Conservation (phyloP, 2,888 invertebrate species). For the Thera britannica region DNA sequence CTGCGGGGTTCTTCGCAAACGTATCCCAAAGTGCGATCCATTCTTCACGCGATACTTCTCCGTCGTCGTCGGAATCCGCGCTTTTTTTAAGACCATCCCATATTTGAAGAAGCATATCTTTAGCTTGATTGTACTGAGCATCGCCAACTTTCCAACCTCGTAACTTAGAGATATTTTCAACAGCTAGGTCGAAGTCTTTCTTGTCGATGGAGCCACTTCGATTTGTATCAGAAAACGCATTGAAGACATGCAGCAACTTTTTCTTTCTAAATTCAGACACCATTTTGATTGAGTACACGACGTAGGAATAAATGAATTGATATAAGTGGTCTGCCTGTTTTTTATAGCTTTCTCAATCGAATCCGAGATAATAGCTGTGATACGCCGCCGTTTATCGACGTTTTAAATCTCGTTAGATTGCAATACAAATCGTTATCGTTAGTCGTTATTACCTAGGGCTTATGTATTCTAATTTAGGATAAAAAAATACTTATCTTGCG, state of each 20-base stretch:
- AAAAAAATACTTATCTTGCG: background rate
- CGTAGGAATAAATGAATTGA: slow-evolving; percentile 22
- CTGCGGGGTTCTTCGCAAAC: slow-evolving; percentile 86
- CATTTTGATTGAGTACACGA: slow-evolving; percentile 65
- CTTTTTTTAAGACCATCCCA: slow-evolving; percentile 94
- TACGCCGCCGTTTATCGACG: slow-evolving; percentile 36
- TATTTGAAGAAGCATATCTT: slow-evolving; percentile 90
- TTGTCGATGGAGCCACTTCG: slow-evolving; percentile 94
- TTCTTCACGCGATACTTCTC: slow-evolving; percentile 85
- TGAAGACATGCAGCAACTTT: slow-evolving; percentile 94
- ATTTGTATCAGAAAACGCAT: slow-evolving; percentile 94
- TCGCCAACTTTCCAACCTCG: slow-evolving; percentile 91
- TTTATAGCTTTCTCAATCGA: slow-evolving; percentile 42
- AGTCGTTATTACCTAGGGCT: slow-evolving; percentile 23
- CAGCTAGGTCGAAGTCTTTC: slow-evolving; percentile 93
- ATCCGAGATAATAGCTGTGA: slow-evolving; percentile 32
- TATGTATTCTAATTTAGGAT: background rate
- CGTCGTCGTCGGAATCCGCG: slow-evolving; percentile 94
- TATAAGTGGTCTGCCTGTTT: slow-evolving; percentile 7
- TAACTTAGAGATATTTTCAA: slow-evolving; percentile 91
- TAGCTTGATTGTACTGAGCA: slow-evolving; percentile 84
- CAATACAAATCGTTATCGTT: slow-evolving; percentile 37
- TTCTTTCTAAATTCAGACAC: slow-evolving; percentile 95
- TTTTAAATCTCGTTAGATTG: slow-evolving; percentile 39
- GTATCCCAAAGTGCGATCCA: slow-evolving; percentile 86